Base-by-base conservation (phyloP, 2,888 invertebrate genomes). In the Achlya flavicornis region DNA sequence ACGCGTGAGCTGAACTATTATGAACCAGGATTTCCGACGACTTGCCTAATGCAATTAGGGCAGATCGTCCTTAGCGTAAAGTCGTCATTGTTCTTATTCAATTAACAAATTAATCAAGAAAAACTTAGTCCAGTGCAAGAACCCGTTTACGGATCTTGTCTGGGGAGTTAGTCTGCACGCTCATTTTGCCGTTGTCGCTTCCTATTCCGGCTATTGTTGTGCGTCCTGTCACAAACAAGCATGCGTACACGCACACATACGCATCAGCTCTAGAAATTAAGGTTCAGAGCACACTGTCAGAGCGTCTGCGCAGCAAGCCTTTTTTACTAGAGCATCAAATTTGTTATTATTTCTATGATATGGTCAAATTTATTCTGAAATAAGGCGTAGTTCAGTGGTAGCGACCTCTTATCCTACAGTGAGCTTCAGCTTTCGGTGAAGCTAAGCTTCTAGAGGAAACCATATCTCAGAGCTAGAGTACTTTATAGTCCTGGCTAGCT, bases 171-270 rank as follows among this genome's bases (percentile, higher is more conserved):
- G 87, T 86, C 86, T 82, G 85, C 82, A 79, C 85, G 85, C 85
- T 84, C 88, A 84, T 88, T 88, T 88, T 85, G 88, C 86, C 84
- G 83, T 83, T 81, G 86, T 82, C 86, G 88, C 90, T 92, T 92
- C 92, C 92, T 90, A 92, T 92, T 92, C 92, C 92, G 92, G 92
- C 91, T 90, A 92, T 92, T 92, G 92, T 92, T 88, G 86, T 83
- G 87, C 91, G 90, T 91, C 91, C 91, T 90, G 91, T 87, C 83
- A 78, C 81, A 76, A 81, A 81, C 80, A 83, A 79, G 81, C 82
- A 84, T 85, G 81, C 84, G 83, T 84, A 78, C 79, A 82, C 81
- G 78, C 85, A 83, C 81, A 85, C 80, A 76, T 58, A 61, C 38
- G 41, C 35, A 46, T 57, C 64, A 66, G 63, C 71, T 65, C 69